Conservation (phyloP, 2,113 vertebrate species). For the Ploceus nigricollis region DNA sequence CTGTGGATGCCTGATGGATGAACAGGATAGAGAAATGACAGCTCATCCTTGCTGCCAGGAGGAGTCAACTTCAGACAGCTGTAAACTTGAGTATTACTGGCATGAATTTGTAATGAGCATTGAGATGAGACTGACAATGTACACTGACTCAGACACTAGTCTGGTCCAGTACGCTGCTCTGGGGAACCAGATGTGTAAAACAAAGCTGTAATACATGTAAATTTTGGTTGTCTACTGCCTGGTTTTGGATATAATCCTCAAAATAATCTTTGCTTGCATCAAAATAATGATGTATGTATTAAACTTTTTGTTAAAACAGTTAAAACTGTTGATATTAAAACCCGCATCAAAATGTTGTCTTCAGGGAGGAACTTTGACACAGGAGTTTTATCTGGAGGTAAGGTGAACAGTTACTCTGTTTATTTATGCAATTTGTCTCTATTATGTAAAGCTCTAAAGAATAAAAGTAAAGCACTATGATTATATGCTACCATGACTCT, state of each 20-base stretch:
- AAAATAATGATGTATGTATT: background rate
- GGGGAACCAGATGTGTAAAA: background rate
- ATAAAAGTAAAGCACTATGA: background rate
- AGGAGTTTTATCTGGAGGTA: background rate
- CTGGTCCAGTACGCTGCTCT: background rate
- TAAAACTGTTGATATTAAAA: background rate
- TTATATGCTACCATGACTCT: background rate
- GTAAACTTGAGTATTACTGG: background rate
- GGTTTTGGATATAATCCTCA: background rate
- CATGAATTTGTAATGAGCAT: background rate
- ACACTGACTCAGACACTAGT: rapidly evolving
- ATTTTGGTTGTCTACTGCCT: background rate
- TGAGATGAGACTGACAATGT: background rate
- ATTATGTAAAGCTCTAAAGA: background rate
- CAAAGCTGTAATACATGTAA: background rate
- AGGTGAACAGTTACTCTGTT: background rate
- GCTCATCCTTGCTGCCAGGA: background rate
- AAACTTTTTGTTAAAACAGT: background rate
- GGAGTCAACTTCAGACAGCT: background rate
- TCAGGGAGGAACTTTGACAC: background rate
- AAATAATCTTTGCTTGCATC: background rate
- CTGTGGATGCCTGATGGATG: background rate
- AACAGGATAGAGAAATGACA: background rate
- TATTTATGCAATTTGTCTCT: background rate
- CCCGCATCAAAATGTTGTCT: background rate